Conservation (phyloP, 2,113 vertebrate species). For the Megaceryle torquata region DNA sequence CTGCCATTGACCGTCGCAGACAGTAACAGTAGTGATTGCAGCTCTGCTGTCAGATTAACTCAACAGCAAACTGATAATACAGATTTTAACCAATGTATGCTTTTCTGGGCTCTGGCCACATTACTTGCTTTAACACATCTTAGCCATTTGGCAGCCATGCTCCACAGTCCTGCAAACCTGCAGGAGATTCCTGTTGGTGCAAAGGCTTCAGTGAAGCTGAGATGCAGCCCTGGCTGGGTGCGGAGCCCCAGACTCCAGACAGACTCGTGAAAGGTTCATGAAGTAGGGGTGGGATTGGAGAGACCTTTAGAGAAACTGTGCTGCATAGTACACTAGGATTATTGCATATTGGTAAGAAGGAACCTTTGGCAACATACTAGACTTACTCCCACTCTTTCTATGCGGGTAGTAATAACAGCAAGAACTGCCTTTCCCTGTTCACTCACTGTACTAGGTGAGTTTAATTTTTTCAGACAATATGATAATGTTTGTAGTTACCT, state of each 20-base stretch:
- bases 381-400: background rate
- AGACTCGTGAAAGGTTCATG: background rate
- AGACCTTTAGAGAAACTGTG: background rate
- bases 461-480: background rate
- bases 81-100: accelerated
- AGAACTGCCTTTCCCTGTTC: background rate
- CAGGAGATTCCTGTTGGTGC: background rate
- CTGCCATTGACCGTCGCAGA: background rate
- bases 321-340: background rate
- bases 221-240: background rate
- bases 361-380: background rate
- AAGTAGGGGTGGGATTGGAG: background rate
- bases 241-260: background rate
- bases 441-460: background rate
- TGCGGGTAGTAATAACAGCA: background rate
- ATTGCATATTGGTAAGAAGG: background rate
- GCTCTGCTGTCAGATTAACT: background rate
- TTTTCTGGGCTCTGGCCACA: background rate
- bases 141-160: accelerated
- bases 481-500: background rate
- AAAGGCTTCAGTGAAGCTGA: background rate
- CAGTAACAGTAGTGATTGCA: background rate
- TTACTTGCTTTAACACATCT: background rate
- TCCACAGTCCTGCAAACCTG: accelerated
- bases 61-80: background rate